A percentile compares a stretch with the other conserved stretches of the same genome.
These are phyloP conservation scores for Trichogramma dendrolimi DNA, from an alignment of 2,888 invertebrate genomes.

Conservation along the genomic window DNA sequence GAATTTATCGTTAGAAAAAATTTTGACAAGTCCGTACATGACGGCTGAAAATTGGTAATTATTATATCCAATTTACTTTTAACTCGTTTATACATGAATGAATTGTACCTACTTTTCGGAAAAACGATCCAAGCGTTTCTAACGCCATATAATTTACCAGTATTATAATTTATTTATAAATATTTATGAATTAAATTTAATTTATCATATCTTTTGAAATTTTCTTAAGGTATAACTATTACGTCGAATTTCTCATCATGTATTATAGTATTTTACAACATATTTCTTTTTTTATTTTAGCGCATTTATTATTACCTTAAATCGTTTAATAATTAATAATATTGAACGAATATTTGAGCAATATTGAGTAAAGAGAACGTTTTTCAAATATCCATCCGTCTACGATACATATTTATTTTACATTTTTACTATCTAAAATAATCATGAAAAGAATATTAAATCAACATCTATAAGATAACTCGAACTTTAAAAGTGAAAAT, in stretches of 20 bases:
- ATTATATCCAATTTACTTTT: background rate
- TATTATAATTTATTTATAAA: constrained; percentile 39
- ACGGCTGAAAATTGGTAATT: background rate
- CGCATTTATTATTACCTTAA: background rate
- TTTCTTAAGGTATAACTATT: background rate
- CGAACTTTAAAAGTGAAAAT: background rate
- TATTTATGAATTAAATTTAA: constrained; percentile 18
- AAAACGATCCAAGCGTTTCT: constrained; percentile 28
- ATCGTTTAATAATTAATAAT: constrained; percentile 4
- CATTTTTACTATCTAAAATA: no score
- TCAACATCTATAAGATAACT: background rate
- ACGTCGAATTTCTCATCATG: no score
- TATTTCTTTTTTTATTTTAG: background rate
- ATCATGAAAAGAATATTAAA: no score
- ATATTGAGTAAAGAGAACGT: constrained; percentile 2
- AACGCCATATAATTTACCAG: constrained; percentile 51
- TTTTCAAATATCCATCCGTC: no score
- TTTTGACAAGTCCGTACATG: background rate
- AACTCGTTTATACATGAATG: no score
- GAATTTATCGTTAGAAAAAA: no score
- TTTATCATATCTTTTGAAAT: background rate
- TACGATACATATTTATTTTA: background rate
- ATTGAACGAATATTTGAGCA: constrained; percentile 11
- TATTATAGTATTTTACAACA: background rate
- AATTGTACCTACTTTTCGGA: no score